Base-by-base conservation (phyloP, 2,888 invertebrate species). In the Syrphus vitripennis region DNA sequence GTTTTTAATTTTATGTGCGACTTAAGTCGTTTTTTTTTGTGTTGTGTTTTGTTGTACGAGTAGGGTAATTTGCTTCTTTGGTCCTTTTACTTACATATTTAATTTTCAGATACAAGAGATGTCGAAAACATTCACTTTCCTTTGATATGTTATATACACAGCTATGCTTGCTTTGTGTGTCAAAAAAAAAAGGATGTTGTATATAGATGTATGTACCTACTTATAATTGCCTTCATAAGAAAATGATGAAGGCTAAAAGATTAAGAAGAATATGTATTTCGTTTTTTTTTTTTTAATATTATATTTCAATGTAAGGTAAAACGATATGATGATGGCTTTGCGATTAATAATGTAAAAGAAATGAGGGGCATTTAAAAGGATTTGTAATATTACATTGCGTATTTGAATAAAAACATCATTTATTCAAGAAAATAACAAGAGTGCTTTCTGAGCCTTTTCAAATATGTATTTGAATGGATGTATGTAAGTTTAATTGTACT, bases 161-260 rank as follows among this genome's bases (percentile, higher is more conserved):
- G 26, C 31, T 12, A 14, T 19, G 19, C 29, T 31, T 4, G 24
- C 26, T 50, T 26, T 59, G 67, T 48, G 12, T 48, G 71, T 48
- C 24, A 50, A 57, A 67, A 72, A 53, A 57, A 69, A 74, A 72
- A 42, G 76, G 63, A 72, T 76, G 69, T 63, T 34, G 19, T 50
- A 12, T 16, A n/a, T n/a, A n/a, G n/a, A n/a, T n/a, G n/a, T n/a
- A 29, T 40, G 53, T 59, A 61, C 80, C 61, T 69, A 50, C 48
- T 77, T 78, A 86, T 86, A 86, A 86, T 86, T 86, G 82, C 82
- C 82, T 29, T 74, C 42, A 45, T 82, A 82, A 72, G 71, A 57
- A 80, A 75, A 75, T 59, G 75, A 76, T 71, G 65, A 50, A 67
- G 57, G 21, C 40, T 55, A 29, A 57, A 59, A 67, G 71, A 65